These are phyloP conservation scores for Bruchidius siliquastri DNA, from an alignment of 2,888 invertebrate species.

Conservation along the genomic window DNA sequence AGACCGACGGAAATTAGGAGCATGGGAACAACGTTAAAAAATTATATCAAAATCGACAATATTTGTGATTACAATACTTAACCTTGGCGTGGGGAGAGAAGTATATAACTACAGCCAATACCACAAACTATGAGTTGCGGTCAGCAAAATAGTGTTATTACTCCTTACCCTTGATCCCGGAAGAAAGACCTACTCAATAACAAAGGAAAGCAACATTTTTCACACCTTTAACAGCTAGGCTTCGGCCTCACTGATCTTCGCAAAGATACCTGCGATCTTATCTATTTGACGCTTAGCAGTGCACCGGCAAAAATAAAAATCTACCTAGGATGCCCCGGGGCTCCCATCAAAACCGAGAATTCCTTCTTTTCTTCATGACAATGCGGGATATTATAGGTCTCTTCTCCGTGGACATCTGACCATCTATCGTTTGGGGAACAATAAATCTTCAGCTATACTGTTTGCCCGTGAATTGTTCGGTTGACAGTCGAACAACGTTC, in stretches of 20 bases:
- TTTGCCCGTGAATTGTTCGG: background rate
- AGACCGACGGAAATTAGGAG: no score
- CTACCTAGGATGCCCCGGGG: background rate
- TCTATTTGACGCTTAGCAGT: background rate
- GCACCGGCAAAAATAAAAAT: background rate
- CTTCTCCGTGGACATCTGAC: background rate
- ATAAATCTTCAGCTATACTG: background rate
- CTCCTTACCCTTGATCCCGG: background rate
- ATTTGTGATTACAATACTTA: no score
- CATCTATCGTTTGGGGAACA: background rate
- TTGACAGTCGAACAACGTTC: background rate
- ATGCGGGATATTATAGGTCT: slow-evolving; percentile 8
- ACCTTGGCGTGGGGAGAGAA: no score
- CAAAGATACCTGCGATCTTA: background rate
- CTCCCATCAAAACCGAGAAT: background rate
- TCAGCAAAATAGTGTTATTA: background rate
- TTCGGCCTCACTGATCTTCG: background rate
- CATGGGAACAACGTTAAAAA: no score
- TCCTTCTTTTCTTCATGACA: slow-evolving; percentile 8
- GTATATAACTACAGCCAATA: no score
- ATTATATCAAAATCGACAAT: no score
- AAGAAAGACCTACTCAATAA: background rate
- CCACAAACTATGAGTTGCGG: background rate
- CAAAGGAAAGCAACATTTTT: background rate
- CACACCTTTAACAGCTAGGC: background rate